phyloP scores from a whole-genome alignment of 2,113 vertebrate genomes.

The Myiozetetes cayanensis region DNA sequence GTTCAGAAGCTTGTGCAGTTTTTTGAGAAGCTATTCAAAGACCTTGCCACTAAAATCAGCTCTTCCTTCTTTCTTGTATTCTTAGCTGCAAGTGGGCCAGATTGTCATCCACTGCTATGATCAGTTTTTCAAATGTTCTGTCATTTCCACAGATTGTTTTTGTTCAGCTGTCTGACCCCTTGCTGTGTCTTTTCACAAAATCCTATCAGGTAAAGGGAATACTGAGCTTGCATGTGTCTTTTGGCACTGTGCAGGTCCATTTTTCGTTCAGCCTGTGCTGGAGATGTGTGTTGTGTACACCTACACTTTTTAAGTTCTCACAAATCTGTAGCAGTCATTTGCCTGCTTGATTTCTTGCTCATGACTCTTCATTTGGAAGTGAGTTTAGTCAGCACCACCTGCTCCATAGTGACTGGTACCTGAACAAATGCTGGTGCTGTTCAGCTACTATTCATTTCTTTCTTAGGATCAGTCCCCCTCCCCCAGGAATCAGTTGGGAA shows the following conservation, averaged over 20 bases:
- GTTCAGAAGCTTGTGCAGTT: neutral
- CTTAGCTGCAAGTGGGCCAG: neutral
- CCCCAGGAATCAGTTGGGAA: neutral
- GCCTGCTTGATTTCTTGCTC: neutral
- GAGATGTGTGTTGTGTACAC: neutral
- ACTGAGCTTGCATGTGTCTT: neutral
- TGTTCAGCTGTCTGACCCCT: neutral
- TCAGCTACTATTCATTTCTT: neutral
- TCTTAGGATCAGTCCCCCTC: neutral
- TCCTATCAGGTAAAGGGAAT: neutral
- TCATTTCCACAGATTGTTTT: neutral
- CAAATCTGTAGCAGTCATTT: neutral
- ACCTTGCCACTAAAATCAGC: neutral
- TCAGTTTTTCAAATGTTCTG: neutral
- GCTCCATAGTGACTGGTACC: neutral
- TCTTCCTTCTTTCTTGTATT: neutral
- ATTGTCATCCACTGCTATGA: neutral
- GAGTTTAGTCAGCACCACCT: neutral
- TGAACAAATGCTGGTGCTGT: neutral
- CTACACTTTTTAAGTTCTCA: neutral
- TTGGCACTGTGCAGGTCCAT: neutral
- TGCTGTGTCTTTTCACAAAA: neutral
- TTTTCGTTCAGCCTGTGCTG: neutral
- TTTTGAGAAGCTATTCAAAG: neutral
- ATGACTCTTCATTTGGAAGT: neutral